A percentile compares a stretch with the other conserved stretches of the same genome.
phyloP scores from a whole-genome alignment of 2,888 invertebrate genomes.

The Mesopsocus fuscifrons region DNA sequence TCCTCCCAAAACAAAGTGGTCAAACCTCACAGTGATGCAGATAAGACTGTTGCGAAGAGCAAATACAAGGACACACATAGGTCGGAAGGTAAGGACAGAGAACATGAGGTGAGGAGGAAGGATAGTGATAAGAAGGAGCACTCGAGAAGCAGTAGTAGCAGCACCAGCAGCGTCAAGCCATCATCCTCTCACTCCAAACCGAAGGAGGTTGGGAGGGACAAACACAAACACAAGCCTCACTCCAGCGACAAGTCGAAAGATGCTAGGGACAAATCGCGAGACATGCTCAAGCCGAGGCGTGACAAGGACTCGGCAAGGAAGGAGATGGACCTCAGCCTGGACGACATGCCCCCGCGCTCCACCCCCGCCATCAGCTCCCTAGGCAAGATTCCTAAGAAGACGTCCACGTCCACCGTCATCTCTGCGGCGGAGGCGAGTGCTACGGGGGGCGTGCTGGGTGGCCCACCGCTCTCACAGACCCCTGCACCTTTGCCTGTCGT shows the following conservation, averaged over 20 bases:
- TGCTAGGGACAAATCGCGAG: conserved; percentile 12
- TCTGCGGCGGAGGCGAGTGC: not conserved
- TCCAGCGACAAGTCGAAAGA: conserved; percentile 13
- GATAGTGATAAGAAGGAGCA: conserved; percentile 8
- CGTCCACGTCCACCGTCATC: conserved; percentile 18
- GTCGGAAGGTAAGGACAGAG: conserved; percentile 11
- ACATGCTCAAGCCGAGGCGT: conserved; percentile 12
- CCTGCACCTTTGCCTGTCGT: not conserved
- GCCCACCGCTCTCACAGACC: not conserved
- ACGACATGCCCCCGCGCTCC: conserved; percentile 42
- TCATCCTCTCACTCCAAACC: conserved; percentile 5
- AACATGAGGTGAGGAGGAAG: not conserved
- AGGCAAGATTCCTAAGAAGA: conserved; percentile 60
- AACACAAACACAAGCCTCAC: conserved; percentile 18
- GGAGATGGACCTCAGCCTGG: conserved; percentile 20
- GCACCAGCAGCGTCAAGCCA: not conserved
- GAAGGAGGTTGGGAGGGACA: conserved; percentile 15
- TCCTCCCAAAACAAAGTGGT: no score
- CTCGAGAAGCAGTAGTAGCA: conserved; percentile 16
- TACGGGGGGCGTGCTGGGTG: not conserved
- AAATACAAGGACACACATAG: conserved; percentile 5
- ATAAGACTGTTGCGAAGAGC: no score
- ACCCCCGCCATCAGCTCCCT: conserved; percentile 50
- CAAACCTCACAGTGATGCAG: no score
- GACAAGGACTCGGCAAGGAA: conserved; percentile 20